Evolutionary conservation across 1,140 invertebrate genomes (phyloP).

Genomic region (Bombus sibiricus): DNA sequence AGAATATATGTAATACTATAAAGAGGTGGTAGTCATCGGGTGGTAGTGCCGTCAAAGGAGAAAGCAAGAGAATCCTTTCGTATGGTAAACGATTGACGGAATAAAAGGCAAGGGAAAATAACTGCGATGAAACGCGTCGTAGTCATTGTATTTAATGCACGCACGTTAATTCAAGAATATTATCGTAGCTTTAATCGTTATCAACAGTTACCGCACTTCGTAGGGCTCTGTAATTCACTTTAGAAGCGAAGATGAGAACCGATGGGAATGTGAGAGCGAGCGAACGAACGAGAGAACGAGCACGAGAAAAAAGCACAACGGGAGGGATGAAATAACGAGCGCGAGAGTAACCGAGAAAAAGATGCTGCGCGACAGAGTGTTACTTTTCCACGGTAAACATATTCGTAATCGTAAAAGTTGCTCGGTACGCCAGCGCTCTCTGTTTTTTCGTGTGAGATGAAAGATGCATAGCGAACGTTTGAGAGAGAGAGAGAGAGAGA

Average conservation of each 20-base stretch:
- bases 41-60: not conserved
- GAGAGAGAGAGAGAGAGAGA: not conserved
- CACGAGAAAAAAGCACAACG: conserved; percentile 4
- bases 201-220: conserved; percentile 79
- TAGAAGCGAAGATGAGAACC: conserved; percentile 62
- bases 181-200: conserved; percentile 82
- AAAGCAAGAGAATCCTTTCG: conserved; percentile 64
- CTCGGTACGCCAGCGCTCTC: conserved; percentile 41
- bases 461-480: not conserved
- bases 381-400: conserved; percentile 48
- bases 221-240: conserved; percentile 79
- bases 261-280: conserved; percentile 24
- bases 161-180: conserved; percentile 79
- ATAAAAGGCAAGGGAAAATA: not conserved
- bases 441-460: not conserved
- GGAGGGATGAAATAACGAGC: conserved; percentile 14
- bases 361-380: not conserved
- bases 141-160: conserved; percentile 76
- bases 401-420: conserved; percentile 53
- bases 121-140: conserved; percentile 54
- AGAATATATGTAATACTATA: not conserved
- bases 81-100: conserved; percentile 59
- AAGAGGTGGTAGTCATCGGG: not conserved
- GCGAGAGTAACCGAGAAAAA: conserved; percentile 16
- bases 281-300: not conserved